Base-by-base conservation (phyloP, 2,888 invertebrate genomes). In the Malachius bipustulatus region DNA sequence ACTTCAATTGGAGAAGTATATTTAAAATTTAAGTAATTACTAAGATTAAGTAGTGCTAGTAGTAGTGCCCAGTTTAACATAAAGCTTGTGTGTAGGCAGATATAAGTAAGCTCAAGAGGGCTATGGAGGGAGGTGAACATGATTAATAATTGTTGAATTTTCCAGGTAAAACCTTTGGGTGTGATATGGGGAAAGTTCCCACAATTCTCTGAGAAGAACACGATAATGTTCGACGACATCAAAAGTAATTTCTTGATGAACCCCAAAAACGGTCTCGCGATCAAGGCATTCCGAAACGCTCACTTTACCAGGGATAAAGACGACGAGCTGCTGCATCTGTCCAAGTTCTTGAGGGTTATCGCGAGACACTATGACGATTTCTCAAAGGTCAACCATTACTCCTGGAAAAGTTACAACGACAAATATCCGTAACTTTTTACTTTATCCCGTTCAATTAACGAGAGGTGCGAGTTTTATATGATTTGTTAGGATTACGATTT, bases 221-320 rank as follows among this genome's bases (percentile, higher is more conserved):
- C 94, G 0, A 91, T 97, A 43, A 97, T 97, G 94, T 88, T 97
- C 51, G 96, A 97, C 56, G 96, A 97, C 53, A 83, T 94, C 26
- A 69, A 93, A 35, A 70, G 93, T 47, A 97, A 97, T 63, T 97
- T 97, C 54, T 74, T 94, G 26, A 94, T 97, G 94, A 97, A 97
- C 61, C 94, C 94, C 0, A 84, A 85, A 50, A 88, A 83, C 39
- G 96, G 96, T 0, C 66, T 96, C 1, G 80, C 82, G 61, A 94
- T 96, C 50, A 71, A 82, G 53, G 82, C 94, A 0, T 96, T 93
- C 59, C 72, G 83, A 3, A 83, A 93, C 54, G 94, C 94, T 0
- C 93, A 94, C 54, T 61, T 83, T 1, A 93, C 89, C 58, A 71
- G 94, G 31, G 71, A 75, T 34, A 81, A 74, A 35, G 96, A 96